Evolutionary conservation across 2,797 vertebrate species (phyloP).

Genomic region (Peromyscus nudipes): DNA sequence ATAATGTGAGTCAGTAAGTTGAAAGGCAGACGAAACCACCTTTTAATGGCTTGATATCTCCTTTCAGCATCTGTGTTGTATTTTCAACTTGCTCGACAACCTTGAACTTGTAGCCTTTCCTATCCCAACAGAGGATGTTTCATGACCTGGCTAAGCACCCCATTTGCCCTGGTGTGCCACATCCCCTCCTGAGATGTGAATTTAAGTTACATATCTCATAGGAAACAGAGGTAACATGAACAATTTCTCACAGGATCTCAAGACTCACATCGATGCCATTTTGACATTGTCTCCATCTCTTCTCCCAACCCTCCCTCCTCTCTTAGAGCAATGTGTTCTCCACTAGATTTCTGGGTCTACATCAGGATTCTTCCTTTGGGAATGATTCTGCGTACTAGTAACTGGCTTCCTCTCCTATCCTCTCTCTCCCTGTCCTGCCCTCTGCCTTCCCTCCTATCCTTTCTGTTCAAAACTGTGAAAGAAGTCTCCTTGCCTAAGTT

Average conservation of each 20-base stretch:
- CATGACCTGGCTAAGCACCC: not conserved
- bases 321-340: not conserved
- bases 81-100: not conserved
- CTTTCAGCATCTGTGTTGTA: not conserved
- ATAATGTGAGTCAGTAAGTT: conserved; percentile 3
- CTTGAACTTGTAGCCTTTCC: not conserved
- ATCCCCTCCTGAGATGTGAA: not conserved
- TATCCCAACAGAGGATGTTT: not conserved
- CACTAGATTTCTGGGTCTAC: not conserved
- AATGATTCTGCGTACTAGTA: not conserved
- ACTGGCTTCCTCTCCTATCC: not conserved
- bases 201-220: conserved; percentile 27
- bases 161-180: not conserved
- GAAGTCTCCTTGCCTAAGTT: not conserved
- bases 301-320: not conserved
- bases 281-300: not conserved
- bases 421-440: not conserved
- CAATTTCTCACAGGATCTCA: not conserved
- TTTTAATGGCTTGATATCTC: not conserved
- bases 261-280: not conserved
- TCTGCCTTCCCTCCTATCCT: not conserved
- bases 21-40: not conserved
- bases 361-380: not conserved
- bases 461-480: conserved; percentile 21
- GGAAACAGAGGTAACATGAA: not conserved